Base-by-base conservation (phyloP, 2,797 vertebrate genomes). In the Dendrocincla fuliginosa region DNA sequence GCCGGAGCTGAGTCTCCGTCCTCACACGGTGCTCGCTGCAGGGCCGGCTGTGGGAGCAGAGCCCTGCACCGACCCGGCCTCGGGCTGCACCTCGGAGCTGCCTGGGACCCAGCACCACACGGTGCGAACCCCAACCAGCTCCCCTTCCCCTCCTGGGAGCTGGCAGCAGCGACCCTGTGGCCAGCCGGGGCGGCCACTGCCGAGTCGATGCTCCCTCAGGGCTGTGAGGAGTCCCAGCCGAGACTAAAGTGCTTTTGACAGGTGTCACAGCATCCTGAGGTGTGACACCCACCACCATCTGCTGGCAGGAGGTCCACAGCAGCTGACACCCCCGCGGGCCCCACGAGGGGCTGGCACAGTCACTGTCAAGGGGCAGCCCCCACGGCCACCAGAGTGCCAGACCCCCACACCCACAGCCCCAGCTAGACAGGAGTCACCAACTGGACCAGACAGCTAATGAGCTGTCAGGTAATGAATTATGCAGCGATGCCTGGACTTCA, bases 51-150 rank as follows among this genome's bases (percentile, higher is more conserved):
- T 1, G 28, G 24, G 12, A 4, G 47, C 35, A 22, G 20, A 10
- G 20, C 44, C 44, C 19, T 11, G 44, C 44, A 22, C 44, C 20
- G 44, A 46, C 44, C 44, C 19, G 5, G 44, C 44, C 42, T 44
- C 5, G 19, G 4, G 9, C 17, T 42, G 42, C 9, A 5, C 2
- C 63, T 73, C 47, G 3, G 83, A 25, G 70, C 16, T 3, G 0
- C 14, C n/a, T 1, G 0, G 71, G 50, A 15, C 37, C 13, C 33
- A 12, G 50, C 0, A 0, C 7, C 32, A 0, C 17, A 2, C 0
- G 1, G 11, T 1, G 2, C 4, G 20, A 41, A 39, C 64, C 42
- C 39, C 8, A 16, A 1, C 3, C 53, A 16, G 13, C 42, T 24
- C 9, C 47, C 11, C 19, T 27, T 14, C 24, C 7, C 49, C 44